Evolutionary conservation across 2,113 vertebrate genomes (phyloP).

Genomic region (Dendropsophus ebraccatus): DNA sequence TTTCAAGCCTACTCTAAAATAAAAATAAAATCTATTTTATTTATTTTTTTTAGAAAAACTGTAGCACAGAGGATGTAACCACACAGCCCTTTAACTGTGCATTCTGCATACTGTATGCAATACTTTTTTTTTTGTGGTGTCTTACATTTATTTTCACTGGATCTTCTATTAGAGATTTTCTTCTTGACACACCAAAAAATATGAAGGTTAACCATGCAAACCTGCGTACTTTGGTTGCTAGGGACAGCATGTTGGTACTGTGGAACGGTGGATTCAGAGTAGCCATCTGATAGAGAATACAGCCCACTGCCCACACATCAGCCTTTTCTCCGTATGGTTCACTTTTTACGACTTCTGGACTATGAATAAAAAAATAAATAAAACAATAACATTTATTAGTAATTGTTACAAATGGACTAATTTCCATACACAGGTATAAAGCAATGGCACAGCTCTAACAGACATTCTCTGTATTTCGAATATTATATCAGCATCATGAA

Average conservation of each 20-base stretch:
- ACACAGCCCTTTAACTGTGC: no score
- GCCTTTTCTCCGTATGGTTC: slow-evolving; percentile 89
- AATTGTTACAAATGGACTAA: not conserved
- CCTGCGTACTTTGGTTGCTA: slow-evolving; percentile 80
- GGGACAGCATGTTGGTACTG: slow-evolving; percentile 86
- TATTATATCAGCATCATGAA: not conserved
- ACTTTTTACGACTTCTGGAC: slow-evolving; percentile 87
- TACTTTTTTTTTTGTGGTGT: no score
- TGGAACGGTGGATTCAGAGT: slow-evolving; percentile 85
- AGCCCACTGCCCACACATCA: slow-evolving; percentile 89
- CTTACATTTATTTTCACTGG: not conserved
- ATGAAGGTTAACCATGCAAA: not conserved
- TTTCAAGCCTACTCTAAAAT: no score
- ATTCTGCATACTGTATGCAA: no score
- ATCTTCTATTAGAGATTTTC: not conserved
- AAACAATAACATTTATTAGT: not conserved
- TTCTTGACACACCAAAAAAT: not conserved
- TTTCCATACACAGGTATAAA: not conserved
- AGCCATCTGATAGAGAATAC: slow-evolving; percentile 90
- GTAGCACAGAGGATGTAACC: no score
- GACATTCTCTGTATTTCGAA: not conserved
- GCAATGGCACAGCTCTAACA: not conserved
- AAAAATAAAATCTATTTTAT: no score
- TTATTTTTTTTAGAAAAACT: no score
- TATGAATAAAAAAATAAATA: slow-evolving; percentile 61